phyloP scores from a whole-genome alignment of 2,888 invertebrate species.

The Gerris lacustris region DNA sequence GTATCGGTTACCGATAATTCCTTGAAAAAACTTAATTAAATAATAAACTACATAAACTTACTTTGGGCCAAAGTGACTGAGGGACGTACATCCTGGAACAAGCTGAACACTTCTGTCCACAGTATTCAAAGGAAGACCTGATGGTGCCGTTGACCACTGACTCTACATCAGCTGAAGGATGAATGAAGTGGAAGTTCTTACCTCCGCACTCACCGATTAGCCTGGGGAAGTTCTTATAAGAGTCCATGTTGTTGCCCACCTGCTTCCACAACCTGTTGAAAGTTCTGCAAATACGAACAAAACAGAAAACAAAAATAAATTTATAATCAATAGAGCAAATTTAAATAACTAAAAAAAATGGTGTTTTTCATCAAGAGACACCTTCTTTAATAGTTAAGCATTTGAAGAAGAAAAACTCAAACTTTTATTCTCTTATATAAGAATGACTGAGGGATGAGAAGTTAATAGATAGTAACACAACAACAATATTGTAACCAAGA shows the following conservation, averaged over 20 bases:
- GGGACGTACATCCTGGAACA: slow-evolving; percentile 96
- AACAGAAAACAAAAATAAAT: neutral
- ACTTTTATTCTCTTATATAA: too few species aligned
- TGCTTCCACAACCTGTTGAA: slow-evolving; percentile 87
- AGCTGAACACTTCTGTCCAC: slow-evolving; percentile 97
- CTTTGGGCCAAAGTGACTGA: slow-evolving; percentile 66
- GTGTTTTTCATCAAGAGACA: too few species aligned
- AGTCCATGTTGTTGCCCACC: slow-evolving; percentile 75
- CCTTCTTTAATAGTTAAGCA: too few species aligned
- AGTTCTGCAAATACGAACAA: slow-evolving; percentile 49
- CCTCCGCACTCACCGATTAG: slow-evolving; percentile 96
- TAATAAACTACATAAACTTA: slow-evolving; percentile 33
- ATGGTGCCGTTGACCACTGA: slow-evolving; percentile 75
- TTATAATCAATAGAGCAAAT: neutral
- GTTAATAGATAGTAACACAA: too few species aligned
- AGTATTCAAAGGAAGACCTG: slow-evolving; percentile 87
- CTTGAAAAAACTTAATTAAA: neutral
- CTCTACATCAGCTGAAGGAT: slow-evolving; percentile 73
- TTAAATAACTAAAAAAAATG: too few species aligned
- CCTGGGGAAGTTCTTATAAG: slow-evolving; percentile 81
- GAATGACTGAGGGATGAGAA: too few species aligned
- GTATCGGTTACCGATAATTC: neutral
- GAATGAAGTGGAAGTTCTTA: slow-evolving; percentile 96
- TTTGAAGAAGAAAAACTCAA: too few species aligned
- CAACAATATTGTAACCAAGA: too few species aligned